These are phyloP conservation scores for Denticeps clupeoides DNA, from an alignment of 2,797 vertebrate species.

Conservation along the genomic window DNA sequence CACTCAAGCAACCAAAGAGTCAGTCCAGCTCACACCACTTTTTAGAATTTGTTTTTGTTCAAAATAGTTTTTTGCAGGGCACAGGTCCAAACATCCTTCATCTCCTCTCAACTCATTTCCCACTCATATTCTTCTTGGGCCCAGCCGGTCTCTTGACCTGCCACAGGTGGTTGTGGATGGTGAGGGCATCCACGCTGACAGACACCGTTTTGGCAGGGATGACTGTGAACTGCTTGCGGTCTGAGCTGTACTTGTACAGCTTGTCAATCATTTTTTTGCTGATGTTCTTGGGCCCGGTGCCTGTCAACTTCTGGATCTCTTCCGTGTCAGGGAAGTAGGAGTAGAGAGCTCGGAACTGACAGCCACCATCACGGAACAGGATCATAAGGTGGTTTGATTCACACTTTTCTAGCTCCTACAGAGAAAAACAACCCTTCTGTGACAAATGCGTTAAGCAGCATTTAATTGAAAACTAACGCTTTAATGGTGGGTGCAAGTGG, in stretches of 20 bases:
- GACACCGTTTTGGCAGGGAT: conserved; percentile 97
- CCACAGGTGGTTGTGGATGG: conserved; percentile 94
- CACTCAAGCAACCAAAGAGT: conserved; percentile 34
- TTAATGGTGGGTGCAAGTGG: no score
- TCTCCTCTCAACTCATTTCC: not conserved
- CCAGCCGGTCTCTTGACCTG: conserved; percentile 76
- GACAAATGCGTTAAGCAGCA: not conserved
- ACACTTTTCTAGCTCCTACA: conserved; percentile 84
- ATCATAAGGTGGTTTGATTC: conserved; percentile 98
- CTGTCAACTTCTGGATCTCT: conserved; percentile 86
- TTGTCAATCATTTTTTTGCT: conserved; percentile 97
- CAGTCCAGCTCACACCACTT: conserved; percentile 22
- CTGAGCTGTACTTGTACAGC: conserved; percentile 94
- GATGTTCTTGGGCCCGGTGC: conserved; percentile 89
- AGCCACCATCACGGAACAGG: conserved; percentile 88
- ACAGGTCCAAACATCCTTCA: not conserved
- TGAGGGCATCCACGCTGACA: conserved; percentile 88
- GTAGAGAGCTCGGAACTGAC: conserved; percentile 92
- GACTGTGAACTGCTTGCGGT: conserved; percentile 89
- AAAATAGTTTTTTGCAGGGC: conserved; percentile 1
- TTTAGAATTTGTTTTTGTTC: not conserved
- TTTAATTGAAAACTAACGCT: not conserved
- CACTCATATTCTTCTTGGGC: conserved; percentile 90
- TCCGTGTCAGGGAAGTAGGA: conserved; percentile 88
- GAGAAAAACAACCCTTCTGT: not conserved